These are phyloP conservation scores for Podocnemis expansa DNA, from an alignment of 2,113 vertebrate genomes.

Conservation along the genomic window DNA sequence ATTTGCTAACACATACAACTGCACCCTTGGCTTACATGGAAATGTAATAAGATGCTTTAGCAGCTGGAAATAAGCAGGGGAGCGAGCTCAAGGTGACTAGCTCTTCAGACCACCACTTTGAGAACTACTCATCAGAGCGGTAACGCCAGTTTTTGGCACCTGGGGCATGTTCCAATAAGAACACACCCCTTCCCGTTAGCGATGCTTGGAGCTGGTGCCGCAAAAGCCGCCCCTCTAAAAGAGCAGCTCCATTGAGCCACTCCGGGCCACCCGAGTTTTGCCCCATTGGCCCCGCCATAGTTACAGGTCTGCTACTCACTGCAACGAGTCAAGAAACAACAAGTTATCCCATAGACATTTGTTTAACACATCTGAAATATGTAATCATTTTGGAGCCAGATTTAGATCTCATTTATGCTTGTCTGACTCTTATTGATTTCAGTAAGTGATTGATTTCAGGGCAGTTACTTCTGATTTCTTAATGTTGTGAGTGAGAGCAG, in stretches of 20 bases:
- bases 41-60: slow-evolving; percentile 70
- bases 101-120: slow-evolving; percentile 41
- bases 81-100: slow-evolving; percentile 70
- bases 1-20: slow-evolving; percentile 43
- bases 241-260: too few relatives aligned
- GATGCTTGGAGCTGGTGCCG: too few relatives aligned
- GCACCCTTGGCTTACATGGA: slow-evolving; percentile 34
- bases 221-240: too few relatives aligned
- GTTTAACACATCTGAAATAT: slow-evolving; percentile 71
- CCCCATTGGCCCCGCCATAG: too few relatives aligned
- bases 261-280: too few relatives aligned
- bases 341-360: slow-evolving; percentile 54
- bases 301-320: too few relatives aligned
- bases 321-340: slow-evolving; percentile 70
- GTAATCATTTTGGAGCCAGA: slow-evolving; percentile 62
- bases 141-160: too few relatives aligned
- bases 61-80: slow-evolving; percentile 68
- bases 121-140: too few relatives aligned
- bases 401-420: slow-evolving; percentile 62
- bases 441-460: slow-evolving; percentile 41
- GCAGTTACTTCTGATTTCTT: slow-evolving; percentile 57
- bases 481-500: not conserved
- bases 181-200: too few relatives aligned
- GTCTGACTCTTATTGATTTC: slow-evolving; percentile 11
- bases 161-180: too few relatives aligned